phyloP scores from a whole-genome alignment of 2,888 invertebrate genomes.

The Spisula solida region DNA sequence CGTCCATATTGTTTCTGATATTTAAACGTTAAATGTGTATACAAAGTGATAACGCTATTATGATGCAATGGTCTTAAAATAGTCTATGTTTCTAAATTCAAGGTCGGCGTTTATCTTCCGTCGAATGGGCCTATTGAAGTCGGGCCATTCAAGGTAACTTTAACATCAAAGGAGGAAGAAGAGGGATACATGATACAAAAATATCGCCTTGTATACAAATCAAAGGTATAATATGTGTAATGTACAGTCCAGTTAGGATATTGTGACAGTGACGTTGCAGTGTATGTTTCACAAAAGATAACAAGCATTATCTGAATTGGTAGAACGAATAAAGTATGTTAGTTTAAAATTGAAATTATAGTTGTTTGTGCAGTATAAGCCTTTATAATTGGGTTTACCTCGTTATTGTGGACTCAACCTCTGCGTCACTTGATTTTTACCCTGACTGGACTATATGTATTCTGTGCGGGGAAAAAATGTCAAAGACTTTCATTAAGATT shows the following conservation, averaged over 20 bases:
- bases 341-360: too few species aligned
- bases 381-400: too few species aligned
- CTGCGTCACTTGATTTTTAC: too few species aligned
- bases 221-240: neutral
- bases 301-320: too few species aligned
- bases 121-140: neutral
- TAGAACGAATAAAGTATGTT: too few species aligned
- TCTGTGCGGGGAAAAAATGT: neutral
- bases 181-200: neutral
- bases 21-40: neutral
- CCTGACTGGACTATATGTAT: too few species aligned
- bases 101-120: slow-evolving; percentile 20
- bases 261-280: too few species aligned
- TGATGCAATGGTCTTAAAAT: neutral
- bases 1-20: neutral
- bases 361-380: too few species aligned
- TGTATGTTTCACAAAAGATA: too few species aligned
- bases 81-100: neutral
- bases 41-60: too few species aligned
- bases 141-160: slow-evolving; percentile 24
- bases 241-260: too few species aligned
- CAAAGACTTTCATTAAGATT: neutral
- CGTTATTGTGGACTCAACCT: too few species aligned
- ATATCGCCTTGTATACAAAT: neutral
- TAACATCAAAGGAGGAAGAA: neutral